These are phyloP conservation scores for Unio delphinus DNA, from an alignment of 2,888 invertebrate species.

Conservation along the genomic window DNA sequence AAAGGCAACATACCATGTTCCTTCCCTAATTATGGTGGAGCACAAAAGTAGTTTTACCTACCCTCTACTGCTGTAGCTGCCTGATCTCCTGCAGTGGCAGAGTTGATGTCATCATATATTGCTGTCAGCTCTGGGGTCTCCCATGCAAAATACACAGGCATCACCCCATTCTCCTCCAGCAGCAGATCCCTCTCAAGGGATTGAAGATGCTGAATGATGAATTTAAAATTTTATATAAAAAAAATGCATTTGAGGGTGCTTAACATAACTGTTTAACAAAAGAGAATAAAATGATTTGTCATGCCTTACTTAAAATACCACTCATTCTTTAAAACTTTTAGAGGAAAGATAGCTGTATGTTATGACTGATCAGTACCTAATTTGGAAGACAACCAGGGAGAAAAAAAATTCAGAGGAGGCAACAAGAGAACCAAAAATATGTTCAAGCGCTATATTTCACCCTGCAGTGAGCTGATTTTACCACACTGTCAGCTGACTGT, in stretches of 20 bases:
- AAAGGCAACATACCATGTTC: neutral
- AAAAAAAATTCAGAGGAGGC: too few relatives aligned
- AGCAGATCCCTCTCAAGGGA: constrained; percentile 85
- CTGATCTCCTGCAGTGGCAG: constrained; percentile 80
- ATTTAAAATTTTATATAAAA: neutral
- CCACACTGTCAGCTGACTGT: too few relatives aligned
- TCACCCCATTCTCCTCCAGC: constrained; percentile 80
- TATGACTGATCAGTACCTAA: too few relatives aligned
- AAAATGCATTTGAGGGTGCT: neutral
- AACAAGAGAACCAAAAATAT: too few relatives aligned
- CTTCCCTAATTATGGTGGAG: neutral
- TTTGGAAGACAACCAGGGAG: too few relatives aligned
- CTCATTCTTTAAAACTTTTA: too few relatives aligned
- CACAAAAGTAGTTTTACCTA: constrained; percentile 37
- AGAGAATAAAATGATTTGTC: too few relatives aligned
- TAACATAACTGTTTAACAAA: too few relatives aligned
- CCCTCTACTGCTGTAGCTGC: constrained; percentile 84
- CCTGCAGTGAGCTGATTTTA: too few relatives aligned
- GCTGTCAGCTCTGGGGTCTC: constrained; percentile 83
- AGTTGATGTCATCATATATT: constrained; percentile 83
- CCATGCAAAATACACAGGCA: constrained; percentile 90
- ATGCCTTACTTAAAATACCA: too few relatives aligned
- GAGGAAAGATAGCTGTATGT: too few relatives aligned
- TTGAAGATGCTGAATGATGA: constrained; percentile 61
- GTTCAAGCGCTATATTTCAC: too few relatives aligned